Conservation (phyloP, 2,113 vertebrate species). For the Gobius niger region DNA sequence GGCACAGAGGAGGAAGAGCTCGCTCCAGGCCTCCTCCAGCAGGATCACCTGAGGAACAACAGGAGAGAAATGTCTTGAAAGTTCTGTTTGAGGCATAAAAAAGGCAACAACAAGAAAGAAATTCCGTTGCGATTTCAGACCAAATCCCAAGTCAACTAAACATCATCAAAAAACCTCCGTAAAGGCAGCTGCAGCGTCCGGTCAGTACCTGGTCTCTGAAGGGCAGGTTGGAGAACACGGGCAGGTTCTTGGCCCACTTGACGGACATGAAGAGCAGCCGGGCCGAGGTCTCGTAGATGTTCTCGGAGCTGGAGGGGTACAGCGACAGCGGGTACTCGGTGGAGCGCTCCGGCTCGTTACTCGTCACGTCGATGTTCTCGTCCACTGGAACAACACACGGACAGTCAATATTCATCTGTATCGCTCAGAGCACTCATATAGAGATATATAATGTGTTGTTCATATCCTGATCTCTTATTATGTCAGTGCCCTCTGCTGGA, state of each 20-base stretch:
- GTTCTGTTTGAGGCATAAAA: no score
- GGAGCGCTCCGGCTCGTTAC: constrained; percentile 84
- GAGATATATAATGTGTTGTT: no score
- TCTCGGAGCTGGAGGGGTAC: constrained; percentile 81
- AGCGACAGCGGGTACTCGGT: constrained; percentile 81
- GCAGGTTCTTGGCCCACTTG: constrained; percentile 98
- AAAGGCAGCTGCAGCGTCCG: not conserved
- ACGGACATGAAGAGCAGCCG: constrained; percentile 97
- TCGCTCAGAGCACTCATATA: no score
- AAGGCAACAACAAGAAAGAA: no score
- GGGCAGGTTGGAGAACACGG: constrained; percentile 93
- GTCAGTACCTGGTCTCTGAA: constrained; percentile 92
- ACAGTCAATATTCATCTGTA: not conserved
- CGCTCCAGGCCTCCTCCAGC: constrained; percentile 96
- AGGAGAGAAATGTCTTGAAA: not conserved
- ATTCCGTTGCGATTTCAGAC: no score
- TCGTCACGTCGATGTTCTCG: constrained; percentile 92
- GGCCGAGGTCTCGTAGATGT: constrained; percentile 89
- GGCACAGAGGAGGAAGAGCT: constrained; percentile 96
- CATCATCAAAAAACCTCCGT: no score
- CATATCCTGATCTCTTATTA: no score
- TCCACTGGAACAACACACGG: constrained; percentile 74
- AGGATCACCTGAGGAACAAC: constrained; percentile 86
- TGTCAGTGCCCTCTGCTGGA: no score
- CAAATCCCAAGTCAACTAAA: no score